Conservation (phyloP, 2,797 vertebrate genomes). For the Phyllotis vaccarum region DNA sequence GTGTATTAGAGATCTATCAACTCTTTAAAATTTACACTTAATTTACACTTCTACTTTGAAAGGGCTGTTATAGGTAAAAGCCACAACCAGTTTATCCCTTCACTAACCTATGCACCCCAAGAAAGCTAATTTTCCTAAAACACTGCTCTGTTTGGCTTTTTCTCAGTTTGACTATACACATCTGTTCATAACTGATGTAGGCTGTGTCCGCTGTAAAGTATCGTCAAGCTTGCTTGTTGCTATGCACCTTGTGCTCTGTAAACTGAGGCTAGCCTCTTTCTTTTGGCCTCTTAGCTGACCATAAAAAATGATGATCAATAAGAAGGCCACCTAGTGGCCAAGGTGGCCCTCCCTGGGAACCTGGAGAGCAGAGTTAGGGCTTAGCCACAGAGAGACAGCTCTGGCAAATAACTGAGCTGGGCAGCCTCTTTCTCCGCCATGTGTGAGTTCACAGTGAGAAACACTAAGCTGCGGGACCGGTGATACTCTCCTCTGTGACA, state of each 20-base stretch:
- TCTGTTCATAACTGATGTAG: neutral
- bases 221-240: neutral
- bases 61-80: neutral
- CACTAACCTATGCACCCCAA: neutral
- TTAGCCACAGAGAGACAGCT: neutral
- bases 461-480: neutral
- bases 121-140: neutral
- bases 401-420: neutral
- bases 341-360: neutral
- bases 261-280: neutral
- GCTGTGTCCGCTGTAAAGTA: neutral
- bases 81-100: neutral
- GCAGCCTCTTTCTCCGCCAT: neutral
- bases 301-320: neutral
- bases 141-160: neutral
- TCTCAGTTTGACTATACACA: neutral
- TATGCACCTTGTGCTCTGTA: neutral
- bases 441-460: neutral
- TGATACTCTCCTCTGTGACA: neutral
- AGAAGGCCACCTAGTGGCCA: neutral
- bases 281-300: neutral
- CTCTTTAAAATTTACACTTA: neutral
- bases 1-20: neutral
- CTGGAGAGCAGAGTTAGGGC: neutral
- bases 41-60: neutral